Conservation (phyloP, 2,888 invertebrate species). For the Netelia melanura region DNA sequence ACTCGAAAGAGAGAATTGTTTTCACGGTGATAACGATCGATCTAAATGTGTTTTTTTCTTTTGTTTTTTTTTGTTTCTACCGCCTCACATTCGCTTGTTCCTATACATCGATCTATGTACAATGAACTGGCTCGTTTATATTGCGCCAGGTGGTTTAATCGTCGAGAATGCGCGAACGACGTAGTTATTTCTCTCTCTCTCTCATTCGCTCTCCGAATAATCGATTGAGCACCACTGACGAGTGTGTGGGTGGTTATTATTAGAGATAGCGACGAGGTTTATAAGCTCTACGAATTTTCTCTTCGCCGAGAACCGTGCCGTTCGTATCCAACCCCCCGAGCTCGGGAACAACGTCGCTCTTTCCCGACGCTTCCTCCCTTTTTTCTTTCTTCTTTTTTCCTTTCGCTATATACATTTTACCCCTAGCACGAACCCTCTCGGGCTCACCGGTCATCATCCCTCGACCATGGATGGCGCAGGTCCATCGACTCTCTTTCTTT, state of each 20-base stretch:
- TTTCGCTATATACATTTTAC: conserved; percentile 40
- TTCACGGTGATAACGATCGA: conserved; percentile 18
- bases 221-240: conserved; percentile 69
- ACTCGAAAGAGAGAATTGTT: not conserved
- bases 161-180: conserved; percentile 31
- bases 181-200: not conserved
- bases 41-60: not conserved
- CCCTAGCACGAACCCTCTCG: conserved; percentile 54
- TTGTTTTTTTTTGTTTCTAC: not conserved
- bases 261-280: conserved; percentile 62
- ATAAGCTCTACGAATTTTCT: conserved; percentile 61
- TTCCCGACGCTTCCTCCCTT: conserved; percentile 22
- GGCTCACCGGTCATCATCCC: conserved; percentile 62
- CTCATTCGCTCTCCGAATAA: not conserved
- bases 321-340: conserved; percentile 27
- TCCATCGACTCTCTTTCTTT: not conserved
- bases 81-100: not conserved
- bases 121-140: not conserved
- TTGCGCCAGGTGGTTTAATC: conserved; percentile 17
- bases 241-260: conserved; percentile 70
- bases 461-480: conserved; percentile 13
- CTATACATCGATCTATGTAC: not conserved
- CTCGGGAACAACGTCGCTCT: conserved; percentile 41
- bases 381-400: conserved; percentile 24
- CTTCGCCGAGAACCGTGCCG: conserved; percentile 56